phyloP scores from a whole-genome alignment of 2,113 vertebrate species.

The Xiphophorus couchianus region DNA sequence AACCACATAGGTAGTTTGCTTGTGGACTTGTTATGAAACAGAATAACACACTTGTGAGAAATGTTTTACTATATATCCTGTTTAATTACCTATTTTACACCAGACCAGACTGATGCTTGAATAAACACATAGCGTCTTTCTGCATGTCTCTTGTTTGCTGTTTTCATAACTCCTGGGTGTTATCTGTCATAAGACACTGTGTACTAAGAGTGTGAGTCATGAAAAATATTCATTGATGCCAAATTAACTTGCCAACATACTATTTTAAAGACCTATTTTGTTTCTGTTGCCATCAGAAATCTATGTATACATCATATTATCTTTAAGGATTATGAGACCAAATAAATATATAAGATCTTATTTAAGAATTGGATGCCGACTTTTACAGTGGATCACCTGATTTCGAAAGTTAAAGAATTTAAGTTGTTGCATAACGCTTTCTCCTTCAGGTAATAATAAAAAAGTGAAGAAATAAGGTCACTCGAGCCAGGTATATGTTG shows the following conservation, averaged over 20 bases:
- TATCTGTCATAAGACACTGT: slow-evolving; percentile 19
- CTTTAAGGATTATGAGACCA: slow-evolving; percentile 16
- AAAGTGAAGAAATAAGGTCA: slow-evolving; percentile 43
- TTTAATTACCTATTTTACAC: slow-evolving; percentile 16
- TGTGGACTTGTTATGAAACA: slow-evolving; percentile 38
- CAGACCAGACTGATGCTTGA: background rate
- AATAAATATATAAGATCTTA: slow-evolving; percentile 18
- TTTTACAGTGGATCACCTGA: slow-evolving; percentile 33
- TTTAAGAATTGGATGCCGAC: slow-evolving; percentile 21
- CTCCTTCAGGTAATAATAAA: slow-evolving; percentile 38
- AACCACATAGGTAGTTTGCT: slow-evolving; percentile 68
- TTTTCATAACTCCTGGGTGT: slow-evolving; percentile 17
- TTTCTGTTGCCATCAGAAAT: background rate
- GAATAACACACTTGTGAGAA: slow-evolving; percentile 20
- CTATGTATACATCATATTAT: background rate
- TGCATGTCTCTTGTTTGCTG: background rate
- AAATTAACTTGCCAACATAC: slow-evolving; percentile 6
- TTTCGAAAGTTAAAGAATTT: slow-evolving; percentile 24
- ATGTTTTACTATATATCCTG: slow-evolving; percentile 3
- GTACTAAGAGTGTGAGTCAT: slow-evolving; percentile 40
- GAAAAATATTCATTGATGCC: slow-evolving; percentile 1
- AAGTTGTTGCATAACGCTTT: background rate
- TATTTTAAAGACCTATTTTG: slow-evolving; percentile 3
- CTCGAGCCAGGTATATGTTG: background rate
- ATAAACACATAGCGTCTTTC: background rate